Percentiles rank a stretch among this genome's conserved stretches.
These are phyloP conservation scores for Tarsius wallacei DNA, from an alignment of 2,797 vertebrate genomes.

Conservation along the genomic window DNA sequence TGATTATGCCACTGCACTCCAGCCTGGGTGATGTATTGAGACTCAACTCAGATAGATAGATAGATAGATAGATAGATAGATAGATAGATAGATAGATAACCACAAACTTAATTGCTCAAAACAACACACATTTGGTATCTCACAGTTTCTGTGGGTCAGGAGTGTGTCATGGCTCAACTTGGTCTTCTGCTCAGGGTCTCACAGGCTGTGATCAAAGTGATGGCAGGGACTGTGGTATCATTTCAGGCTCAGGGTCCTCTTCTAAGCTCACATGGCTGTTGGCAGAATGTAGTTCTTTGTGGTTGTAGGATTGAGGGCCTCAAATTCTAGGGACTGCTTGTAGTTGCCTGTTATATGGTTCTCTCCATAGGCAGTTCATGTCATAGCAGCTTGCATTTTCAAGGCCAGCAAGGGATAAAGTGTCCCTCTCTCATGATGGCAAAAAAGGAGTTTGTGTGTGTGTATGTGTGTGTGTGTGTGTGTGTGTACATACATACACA, in stretches of 20 bases:
- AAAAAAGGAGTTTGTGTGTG: neutral
- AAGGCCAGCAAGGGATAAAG: slow-evolving; percentile 31
- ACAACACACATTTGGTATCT: slow-evolving; percentile 11
- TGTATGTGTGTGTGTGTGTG: neutral
- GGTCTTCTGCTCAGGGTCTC: slow-evolving; percentile 11
- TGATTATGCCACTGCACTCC: no score
- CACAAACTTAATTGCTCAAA: neutral
- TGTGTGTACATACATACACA: neutral
- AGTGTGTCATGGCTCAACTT: neutral
- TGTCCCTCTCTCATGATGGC: neutral
- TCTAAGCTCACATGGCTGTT: neutral
- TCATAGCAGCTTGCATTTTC: neutral
- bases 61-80: no score
- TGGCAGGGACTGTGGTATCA: neutral
- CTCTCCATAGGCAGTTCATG: neutral
- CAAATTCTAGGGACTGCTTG: neutral
- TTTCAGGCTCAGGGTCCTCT: neutral
- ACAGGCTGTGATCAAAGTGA: neutral
- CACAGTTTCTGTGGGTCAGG: neutral
- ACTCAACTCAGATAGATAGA: no score
- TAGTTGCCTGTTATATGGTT: neutral
- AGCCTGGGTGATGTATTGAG: no score
- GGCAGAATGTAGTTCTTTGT: slow-evolving; percentile 56
- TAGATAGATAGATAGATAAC: no score
- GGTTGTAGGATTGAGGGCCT: slow-evolving; percentile 12